Conservation (phyloP, 2,888 invertebrate species). For the Loripinus fragilis region DNA sequence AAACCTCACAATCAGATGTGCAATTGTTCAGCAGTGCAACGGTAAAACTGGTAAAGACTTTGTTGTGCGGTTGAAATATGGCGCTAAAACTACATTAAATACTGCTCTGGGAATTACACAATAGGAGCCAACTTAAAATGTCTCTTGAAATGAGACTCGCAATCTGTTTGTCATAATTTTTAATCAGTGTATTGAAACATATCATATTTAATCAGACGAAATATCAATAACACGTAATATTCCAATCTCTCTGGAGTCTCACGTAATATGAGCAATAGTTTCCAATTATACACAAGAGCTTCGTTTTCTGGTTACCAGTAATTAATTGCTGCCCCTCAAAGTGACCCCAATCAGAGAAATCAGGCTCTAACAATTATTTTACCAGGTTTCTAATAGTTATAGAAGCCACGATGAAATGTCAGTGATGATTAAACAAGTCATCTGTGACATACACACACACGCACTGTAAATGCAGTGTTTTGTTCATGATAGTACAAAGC, state of each 20-base stretch:
- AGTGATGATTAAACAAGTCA: neutral
- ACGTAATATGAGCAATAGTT: conserved; percentile 2
- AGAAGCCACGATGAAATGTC: neutral
- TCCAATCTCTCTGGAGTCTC: neutral
- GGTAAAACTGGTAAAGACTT: too few relatives aligned
- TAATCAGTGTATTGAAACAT: conserved; percentile 12
- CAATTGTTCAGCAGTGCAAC: too few relatives aligned
- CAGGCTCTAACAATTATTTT: neutral
- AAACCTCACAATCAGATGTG: too few relatives aligned
- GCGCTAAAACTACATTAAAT: neutral
- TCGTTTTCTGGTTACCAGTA: conserved; percentile 17
- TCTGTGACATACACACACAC: neutral
- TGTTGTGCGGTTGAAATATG: conserved; percentile 9
- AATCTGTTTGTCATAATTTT: conserved; percentile 4
- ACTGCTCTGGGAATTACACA: conserved; percentile 9
- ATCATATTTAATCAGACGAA: conserved; percentile 15
- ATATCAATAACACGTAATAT: conserved; percentile 11
- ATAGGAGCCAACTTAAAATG: neutral
- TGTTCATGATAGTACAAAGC: too few relatives aligned
- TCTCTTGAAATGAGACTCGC: conserved; percentile 2
- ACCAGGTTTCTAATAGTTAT: neutral
- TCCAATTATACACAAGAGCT: conserved; percentile 5
- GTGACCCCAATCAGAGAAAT: conserved; percentile 48
- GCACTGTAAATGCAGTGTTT: too few relatives aligned
- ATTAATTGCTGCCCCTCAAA: conserved; percentile 31